phyloP scores from a whole-genome alignment of 2,797 vertebrate species.

The Manis crassicaudata region DNA sequence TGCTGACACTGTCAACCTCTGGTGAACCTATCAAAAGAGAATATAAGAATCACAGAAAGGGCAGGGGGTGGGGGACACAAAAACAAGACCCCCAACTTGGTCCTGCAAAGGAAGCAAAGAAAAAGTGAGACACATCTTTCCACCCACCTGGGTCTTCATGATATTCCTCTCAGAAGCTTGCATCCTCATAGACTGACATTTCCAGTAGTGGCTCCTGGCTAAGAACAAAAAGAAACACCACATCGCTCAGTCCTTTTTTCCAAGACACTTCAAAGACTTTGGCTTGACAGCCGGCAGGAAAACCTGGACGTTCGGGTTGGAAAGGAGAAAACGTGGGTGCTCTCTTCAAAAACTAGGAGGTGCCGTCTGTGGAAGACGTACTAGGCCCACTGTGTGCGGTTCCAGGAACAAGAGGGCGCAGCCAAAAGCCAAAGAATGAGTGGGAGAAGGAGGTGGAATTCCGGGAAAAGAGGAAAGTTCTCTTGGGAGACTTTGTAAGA shows the following conservation, averaged over 20 bases:
- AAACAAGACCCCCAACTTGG: neutral
- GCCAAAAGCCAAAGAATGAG: neutral
- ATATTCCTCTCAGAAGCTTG: neutral
- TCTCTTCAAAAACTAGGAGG: neutral
- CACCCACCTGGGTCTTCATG: neutral
- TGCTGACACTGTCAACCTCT: neutral
- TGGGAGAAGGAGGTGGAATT: neutral
- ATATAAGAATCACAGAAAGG: neutral
- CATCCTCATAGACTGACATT: neutral
- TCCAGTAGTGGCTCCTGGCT: too few species aligned
- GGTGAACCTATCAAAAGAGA: neutral
- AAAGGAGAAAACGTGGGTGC: neutral
- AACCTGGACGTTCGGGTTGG: neutral
- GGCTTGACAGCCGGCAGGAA: neutral
- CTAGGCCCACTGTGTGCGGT: neutral
- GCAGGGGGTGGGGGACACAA: too few species aligned
- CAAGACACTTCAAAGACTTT: neutral
- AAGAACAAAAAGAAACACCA: neutral
- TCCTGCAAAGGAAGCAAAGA: neutral
- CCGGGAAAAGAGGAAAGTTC: neutral
- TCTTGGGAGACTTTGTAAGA: neutral
- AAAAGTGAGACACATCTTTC: neutral
- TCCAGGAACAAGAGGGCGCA: neutral
- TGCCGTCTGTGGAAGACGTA: neutral
- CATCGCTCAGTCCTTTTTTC: fast-evolving